A percentile compares a stretch with the other conserved stretches of the same genome.
Evolutionary conservation across 2,113 vertebrate genomes (phyloP).

Genomic region (Talpa occidentalis): DNA sequence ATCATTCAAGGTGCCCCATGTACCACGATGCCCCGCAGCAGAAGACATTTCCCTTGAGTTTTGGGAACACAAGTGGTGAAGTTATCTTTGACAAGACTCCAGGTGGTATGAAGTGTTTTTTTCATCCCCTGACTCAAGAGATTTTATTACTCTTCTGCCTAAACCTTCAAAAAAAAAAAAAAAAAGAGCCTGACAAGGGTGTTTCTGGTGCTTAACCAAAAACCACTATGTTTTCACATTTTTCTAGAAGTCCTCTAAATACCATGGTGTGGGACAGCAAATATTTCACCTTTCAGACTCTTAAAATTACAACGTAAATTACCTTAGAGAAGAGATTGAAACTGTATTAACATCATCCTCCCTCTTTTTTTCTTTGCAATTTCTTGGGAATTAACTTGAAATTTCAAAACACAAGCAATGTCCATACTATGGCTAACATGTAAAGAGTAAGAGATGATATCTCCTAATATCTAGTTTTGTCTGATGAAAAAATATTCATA

Average conservation of each 20-base stretch:
- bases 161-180: conserved; percentile 58
- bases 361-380: background rate
- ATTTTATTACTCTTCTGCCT: conserved; percentile 23
- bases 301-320: conserved; percentile 4
- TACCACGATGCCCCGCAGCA: background rate
- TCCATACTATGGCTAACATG: background rate
- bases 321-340: background rate
- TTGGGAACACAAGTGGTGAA: conserved; percentile 8
- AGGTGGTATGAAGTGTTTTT: conserved; percentile 20
- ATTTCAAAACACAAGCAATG: conserved; percentile 12
- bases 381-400: conserved; percentile 22
- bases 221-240: background rate
- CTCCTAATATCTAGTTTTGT: background rate
- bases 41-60: conserved; percentile 46
- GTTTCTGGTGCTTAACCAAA: background rate
- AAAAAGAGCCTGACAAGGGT: conserved; percentile 35
- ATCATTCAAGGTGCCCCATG: background rate
- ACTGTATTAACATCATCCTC: background rate
- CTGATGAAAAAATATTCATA: background rate
- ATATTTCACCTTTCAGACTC: background rate
- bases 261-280: background rate
- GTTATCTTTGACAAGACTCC: conserved; percentile 46
- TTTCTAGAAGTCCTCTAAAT: conserved; percentile 20
- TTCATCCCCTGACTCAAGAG: conserved; percentile 28
- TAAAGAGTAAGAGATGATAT: background rate